Evolutionary conservation across 92 coral and sea anemone genomes (phyloP).

Genomic region (Scolanthus callimorphus): DNA sequence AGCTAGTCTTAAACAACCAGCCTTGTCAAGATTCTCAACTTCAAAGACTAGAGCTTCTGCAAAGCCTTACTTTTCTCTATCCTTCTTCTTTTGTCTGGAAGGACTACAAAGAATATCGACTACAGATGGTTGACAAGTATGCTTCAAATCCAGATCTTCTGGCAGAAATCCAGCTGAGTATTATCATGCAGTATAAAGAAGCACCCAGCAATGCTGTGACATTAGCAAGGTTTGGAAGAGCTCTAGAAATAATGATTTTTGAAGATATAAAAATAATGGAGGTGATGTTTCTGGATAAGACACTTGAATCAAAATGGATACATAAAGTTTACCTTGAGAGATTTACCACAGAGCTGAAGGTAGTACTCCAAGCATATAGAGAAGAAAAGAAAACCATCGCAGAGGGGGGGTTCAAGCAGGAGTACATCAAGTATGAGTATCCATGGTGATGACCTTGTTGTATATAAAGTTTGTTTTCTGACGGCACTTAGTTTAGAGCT

Average conservation of each 20-base stretch:
- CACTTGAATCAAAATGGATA: constrained; percentile 46
- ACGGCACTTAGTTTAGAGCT: constrained; percentile 55
- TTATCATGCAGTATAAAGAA: constrained; percentile 33
- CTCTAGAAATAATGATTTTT: constrained; percentile 60
- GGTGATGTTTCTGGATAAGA: constrained; percentile 44
- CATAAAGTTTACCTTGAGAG: constrained; percentile 51
- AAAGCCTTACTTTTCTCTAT: constrained; percentile 58
- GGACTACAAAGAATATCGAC: constrained; percentile 56
- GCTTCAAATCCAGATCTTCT: constrained; percentile 34
- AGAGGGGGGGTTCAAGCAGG: constrained; percentile 51
- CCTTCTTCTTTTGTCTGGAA: constrained; percentile 61
- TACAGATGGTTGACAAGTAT: constrained; percentile 46
- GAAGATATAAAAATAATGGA: constrained; percentile 62
- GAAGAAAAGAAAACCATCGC: constrained; percentile 23
- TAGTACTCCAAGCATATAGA: constrained; percentile 52
- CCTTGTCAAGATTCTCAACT: constrained; percentile 8
- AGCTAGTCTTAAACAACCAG: constrained; percentile 28
- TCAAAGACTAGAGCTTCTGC: constrained; percentile 41
- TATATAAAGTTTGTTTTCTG: constrained; percentile 53
- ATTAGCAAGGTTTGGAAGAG: constrained; percentile 68
- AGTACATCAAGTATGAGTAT: constrained; percentile 56
- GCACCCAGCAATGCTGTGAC: constrained; percentile 48
- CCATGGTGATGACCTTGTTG: constrained; percentile 51
- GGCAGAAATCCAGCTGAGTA: constrained; percentile 34
- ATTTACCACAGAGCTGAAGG: constrained; percentile 52